Evolutionary conservation across 1,140 invertebrate species (phyloP), one percentile per base, ranked within the genome.

Genomic region (Drosophila ananassae): DNA sequence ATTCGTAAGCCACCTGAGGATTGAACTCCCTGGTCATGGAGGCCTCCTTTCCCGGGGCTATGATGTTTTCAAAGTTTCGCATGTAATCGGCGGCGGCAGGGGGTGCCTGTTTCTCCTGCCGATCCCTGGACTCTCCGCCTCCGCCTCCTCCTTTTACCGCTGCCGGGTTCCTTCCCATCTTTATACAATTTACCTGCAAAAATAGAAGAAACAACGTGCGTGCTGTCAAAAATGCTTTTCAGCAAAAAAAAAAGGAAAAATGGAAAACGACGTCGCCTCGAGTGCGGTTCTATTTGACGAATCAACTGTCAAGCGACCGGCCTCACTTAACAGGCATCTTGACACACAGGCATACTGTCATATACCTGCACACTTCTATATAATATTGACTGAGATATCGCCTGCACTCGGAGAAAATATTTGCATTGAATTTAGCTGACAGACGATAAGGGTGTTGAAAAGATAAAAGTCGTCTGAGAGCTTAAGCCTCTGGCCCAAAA

Each of bases 1-100:
- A 77, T 54, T 83, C 79, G 56, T 90, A 83, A 24, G 92, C 87
- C 25, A 92, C 79, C 61, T 92, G 79, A 2, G 92, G 92, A 52
- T 89, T 89, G 72, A 91, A 92, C 60, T 92, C 83, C 55, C 91
- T 74, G 7, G 89, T 91, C 92, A 92, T 92, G 22, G 79, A 83
- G 28, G 91, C 87, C 54, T 75, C 77, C 37, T 89, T 89, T 1
- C 92, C 91, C 2, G 78, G 75, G 12, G 79, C 92, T 30, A 92
- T 73, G 37, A 92, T 92, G 66, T 92, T 92, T 59, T 89, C 64
- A 60, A 92, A 92, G 50, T 92, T 80, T 0, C 24, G 56, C 90
- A 91, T 92, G 50, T 91, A 91, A 7, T 60, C 76, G 4, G 60
- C 51, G 4, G 60, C 51, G 1, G 50, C 63, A 37, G 9, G 69